These are phyloP conservation scores for Saccostrea echinata DNA, from an alignment of 1,140 invertebrate species.

Conservation along the genomic window DNA sequence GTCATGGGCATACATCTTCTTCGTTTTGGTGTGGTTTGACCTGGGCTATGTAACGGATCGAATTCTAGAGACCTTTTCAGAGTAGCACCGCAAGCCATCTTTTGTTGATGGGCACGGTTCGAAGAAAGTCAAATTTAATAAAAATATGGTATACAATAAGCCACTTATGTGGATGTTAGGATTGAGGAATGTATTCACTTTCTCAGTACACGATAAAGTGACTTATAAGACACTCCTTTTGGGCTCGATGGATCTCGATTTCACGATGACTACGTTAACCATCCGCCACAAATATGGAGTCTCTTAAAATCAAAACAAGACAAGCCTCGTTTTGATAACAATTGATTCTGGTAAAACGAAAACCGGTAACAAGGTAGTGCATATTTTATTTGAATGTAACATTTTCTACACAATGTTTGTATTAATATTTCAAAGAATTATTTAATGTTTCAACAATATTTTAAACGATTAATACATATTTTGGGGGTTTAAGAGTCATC, in stretches of 20 bases:
- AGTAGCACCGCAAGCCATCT: conserved; percentile 95
- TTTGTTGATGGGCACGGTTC: conserved; percentile 43
- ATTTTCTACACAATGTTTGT: too few relatives aligned
- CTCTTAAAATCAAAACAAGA: conserved; percentile 56
- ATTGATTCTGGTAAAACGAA: conserved; percentile 1
- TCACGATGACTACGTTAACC: not conserved
- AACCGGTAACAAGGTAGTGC: not conserved
- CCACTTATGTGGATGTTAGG: not conserved
- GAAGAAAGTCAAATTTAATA: not conserved
- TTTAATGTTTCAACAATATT: too few relatives aligned
- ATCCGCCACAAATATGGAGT: conserved; percentile 43
- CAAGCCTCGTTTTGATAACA: conserved; percentile 59
- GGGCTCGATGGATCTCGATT: conserved; percentile 53
- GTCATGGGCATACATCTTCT: conserved; percentile 92
- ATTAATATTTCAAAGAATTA: too few relatives aligned
- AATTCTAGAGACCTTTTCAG: conserved; percentile 94
- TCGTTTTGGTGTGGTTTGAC: conserved; percentile 90
- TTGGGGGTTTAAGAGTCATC: too few relatives aligned
- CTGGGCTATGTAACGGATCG: conserved; percentile 89
- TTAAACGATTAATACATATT: too few relatives aligned
- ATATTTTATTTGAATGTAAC: too few relatives aligned
- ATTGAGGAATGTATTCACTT: not conserved
- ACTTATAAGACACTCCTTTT: not conserved
- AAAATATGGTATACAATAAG: not conserved
- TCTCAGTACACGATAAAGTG: not conserved